phyloP scores from a whole-genome alignment of 2,888 invertebrate genomes.

The Notodromas monacha region DNA sequence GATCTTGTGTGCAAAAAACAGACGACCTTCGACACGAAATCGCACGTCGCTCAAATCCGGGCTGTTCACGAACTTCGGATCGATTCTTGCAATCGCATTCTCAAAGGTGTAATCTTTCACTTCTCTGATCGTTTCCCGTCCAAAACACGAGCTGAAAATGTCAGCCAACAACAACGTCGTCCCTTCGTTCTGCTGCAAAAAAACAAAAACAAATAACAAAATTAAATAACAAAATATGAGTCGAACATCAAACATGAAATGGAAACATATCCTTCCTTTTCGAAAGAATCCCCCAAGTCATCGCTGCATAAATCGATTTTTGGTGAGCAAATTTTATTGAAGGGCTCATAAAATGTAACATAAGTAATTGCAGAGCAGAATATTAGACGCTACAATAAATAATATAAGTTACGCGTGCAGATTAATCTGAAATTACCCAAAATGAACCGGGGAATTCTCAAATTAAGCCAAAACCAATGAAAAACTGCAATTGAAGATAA shows the following conservation, averaged over 20 bases:
- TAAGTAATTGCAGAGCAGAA: too few species aligned
- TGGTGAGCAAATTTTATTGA: too few species aligned
- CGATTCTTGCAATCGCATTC: conserved; percentile 25
- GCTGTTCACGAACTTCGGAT: conserved; percentile 74
- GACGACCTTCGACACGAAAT: conserved; percentile 56
- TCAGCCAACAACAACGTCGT: conserved; percentile 53
- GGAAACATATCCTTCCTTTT: too few species aligned
- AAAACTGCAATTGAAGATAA: too few species aligned
- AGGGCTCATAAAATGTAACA: too few species aligned
- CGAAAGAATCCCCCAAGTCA: background rate
- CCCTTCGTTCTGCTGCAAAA: conserved; percentile 35
- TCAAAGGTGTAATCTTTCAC: conserved; percentile 8
- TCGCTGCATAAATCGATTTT: too few species aligned
- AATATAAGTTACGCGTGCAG: too few species aligned
- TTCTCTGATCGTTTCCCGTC: conserved; percentile 35
- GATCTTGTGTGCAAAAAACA: conserved; percentile 76
- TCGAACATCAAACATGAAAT: conserved; percentile 6
- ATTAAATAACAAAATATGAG: too few species aligned
- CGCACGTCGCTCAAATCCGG: conserved; percentile 69
- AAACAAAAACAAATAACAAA: conserved; percentile 5
- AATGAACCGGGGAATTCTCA: too few species aligned
- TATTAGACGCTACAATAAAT: too few species aligned
- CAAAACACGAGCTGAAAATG: conserved; percentile 59
- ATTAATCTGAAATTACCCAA: too few species aligned
- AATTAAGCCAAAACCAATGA: too few species aligned